These are phyloP conservation scores for Fopius arisanus DNA, from an alignment of 1,140 invertebrate species.

Conservation along the genomic window DNA sequence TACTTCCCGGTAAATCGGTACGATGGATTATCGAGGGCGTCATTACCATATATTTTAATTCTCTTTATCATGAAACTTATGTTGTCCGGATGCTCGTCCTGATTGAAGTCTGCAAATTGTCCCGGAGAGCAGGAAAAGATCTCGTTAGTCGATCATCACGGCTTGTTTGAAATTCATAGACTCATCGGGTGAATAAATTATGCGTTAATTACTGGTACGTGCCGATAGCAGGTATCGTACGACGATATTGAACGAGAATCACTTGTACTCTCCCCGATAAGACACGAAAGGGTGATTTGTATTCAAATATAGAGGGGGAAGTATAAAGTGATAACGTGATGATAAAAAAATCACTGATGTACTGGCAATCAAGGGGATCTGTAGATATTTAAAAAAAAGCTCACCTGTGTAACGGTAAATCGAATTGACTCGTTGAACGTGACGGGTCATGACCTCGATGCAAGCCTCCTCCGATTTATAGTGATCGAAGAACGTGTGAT, in stretches of 20 bases:
- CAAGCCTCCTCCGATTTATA: slow-evolving; percentile 89
- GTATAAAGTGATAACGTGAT: background rate
- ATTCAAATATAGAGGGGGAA: background rate
- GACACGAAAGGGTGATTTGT: slow-evolving; percentile 13
- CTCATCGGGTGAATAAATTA: slow-evolving; percentile 3
- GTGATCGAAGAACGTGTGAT: slow-evolving; percentile 88
- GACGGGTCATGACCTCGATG: slow-evolving; percentile 88
- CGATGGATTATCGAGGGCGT: slow-evolving; percentile 80
- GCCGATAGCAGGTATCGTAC: background rate
- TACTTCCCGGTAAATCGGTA: slow-evolving; percentile 93
- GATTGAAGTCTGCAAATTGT: slow-evolving; percentile 87
- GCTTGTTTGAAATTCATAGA: slow-evolving; percentile 10
- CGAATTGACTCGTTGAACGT: slow-evolving; percentile 87
- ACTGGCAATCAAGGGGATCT: background rate
- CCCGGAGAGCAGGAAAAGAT: too few relatives aligned
- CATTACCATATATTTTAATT: slow-evolving; percentile 90
- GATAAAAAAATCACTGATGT: too few relatives aligned
- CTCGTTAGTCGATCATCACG: background rate
- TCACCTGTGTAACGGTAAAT: slow-evolving; percentile 86
- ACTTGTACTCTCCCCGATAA: slow-evolving; percentile 7
- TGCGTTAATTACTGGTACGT: slow-evolving; percentile 28
- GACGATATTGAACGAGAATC: background rate
- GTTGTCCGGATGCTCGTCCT: slow-evolving; percentile 88
- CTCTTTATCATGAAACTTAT: slow-evolving; percentile 97
- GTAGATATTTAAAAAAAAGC: slow-evolving; percentile 33